A percentile compares a stretch with the other conserved stretches of the same genome.
phyloP scores from a whole-genome alignment of 2,888 invertebrate species.

The Phyllotreta striolata region DNA sequence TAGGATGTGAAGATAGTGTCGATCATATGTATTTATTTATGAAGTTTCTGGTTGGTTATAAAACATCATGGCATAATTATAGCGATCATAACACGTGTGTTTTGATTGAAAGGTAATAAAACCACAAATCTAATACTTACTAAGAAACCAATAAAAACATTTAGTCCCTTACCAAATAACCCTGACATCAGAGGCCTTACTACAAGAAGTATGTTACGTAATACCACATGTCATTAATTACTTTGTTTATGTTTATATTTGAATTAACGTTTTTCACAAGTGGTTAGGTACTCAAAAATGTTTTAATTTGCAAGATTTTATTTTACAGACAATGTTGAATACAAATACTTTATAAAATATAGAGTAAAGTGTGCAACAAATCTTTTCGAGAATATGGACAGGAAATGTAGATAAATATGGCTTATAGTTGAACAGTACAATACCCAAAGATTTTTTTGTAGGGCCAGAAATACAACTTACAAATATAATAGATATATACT shows the following conservation, averaged over 20 bases:
- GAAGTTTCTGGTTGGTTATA: too few species aligned
- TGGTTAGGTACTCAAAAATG: neutral
- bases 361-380: constrained; percentile 45
- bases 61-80: too few species aligned
- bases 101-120: too few species aligned
- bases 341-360: constrained; percentile 43
- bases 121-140: too few species aligned
- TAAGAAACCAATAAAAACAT: too few species aligned
- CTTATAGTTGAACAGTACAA: constrained; percentile 33
- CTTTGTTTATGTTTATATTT: constrained; percentile 5
- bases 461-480: constrained; percentile 18
- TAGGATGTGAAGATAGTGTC: too few species aligned
- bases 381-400: constrained; percentile 42
- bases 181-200: too few species aligned
- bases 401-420: constrained; percentile 41
- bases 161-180: too few species aligned
- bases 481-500: constrained; percentile 12
- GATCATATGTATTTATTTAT: too few species aligned
- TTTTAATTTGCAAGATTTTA: constrained; percentile 31
- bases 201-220: too few species aligned
- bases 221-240: neutral
- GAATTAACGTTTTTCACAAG: neutral
- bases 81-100: too few species aligned
- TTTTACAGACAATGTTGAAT: constrained; percentile 34
- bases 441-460: constrained; percentile 2